Evolutionary conservation across 1,140 invertebrate genomes (phyloP), one percentile per base, ranked within the genome.

Genomic region (Saxidomus purpurata): DNA sequence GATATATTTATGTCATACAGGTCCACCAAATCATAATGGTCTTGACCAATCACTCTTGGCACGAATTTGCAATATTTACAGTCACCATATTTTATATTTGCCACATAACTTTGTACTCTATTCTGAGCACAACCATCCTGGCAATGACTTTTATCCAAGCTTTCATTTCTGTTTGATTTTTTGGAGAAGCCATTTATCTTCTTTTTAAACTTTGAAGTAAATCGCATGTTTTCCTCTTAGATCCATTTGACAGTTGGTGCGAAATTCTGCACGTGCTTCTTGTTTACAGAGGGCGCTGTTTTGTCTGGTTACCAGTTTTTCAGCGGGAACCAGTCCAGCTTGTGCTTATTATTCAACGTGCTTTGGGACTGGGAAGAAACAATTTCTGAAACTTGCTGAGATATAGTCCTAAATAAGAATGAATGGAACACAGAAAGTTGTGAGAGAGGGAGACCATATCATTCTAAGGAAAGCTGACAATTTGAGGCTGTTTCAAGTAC

Each of bases 381-480:
- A 49, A 47, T 22, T 8, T 25, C 47, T 49, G 8, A 17, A 49
- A 8, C 8, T 49, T 11, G 6, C 52, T 15, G 52, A n/a, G n/a
- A n/a, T n/a, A n/a, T 55, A 15, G 22, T 22, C 15, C 15, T 4
- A 25, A 28, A 63, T 28, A n/a, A 63, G 28, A 63, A 49, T 83
- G 55, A 25, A n/a, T 31, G 22, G 4, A n/a, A 38, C 9, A 28
- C 38, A 38, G 13, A 61, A 40, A 34, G 31, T 76, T 17, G 76
- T 89, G 13, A 25, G 59, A 43, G 87, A 89, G 52, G 87, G 67
- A 55, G 87, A 89, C 55, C 69, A 83, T 47, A 76, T 89, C 22
- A 71, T 89, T n/a, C 47, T 89, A 40, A 82, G 67, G 31, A 89
- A 83, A 89, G 67, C 28, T 19, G 80, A 89, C 36, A 89, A 82